A percentile compares a stretch with the other conserved stretches of the same genome.
Conservation (phyloP, 2,888 invertebrate genomes). For the Tortrix viridana region DNA sequence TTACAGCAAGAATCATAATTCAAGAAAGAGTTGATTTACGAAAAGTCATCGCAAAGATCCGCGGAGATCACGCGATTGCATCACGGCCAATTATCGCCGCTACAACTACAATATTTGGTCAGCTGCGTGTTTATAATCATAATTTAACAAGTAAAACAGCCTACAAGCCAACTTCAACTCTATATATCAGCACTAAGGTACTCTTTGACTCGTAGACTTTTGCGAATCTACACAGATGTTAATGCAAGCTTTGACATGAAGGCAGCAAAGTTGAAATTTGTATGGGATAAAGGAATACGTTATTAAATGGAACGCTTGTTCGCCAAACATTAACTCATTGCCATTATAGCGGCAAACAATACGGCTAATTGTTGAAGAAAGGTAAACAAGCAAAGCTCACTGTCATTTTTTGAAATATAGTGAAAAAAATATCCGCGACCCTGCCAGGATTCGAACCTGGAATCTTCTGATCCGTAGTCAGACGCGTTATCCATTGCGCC, state of each 20-base stretch:
- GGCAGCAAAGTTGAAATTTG: constrained; percentile 50
- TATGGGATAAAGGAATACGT: constrained; percentile 45
- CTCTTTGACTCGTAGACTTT: constrained; percentile 37
- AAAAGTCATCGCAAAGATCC: constrained; percentile 40
- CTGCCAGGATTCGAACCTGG: constrained; percentile 87
- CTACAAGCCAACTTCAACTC: constrained; percentile 44
- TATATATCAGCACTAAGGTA: constrained; percentile 34
- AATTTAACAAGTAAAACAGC: constrained; percentile 45
- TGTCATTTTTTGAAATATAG: constrained; percentile 34
- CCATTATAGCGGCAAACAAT: constrained; percentile 63
- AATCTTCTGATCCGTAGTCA: constrained; percentile 89
- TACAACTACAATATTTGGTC: constrained; percentile 83
- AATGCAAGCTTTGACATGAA: constrained; percentile 43
- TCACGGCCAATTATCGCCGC: constrained; percentile 81
- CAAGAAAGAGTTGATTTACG: not conserved
- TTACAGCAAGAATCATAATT: not conserved
- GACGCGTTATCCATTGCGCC: constrained; percentile 88
- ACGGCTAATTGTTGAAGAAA: constrained; percentile 59
- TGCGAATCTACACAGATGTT: not conserved
- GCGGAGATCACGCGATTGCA: constrained; percentile 77
- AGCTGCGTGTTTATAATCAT: constrained; percentile 72
- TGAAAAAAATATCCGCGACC: constrained; percentile 65
- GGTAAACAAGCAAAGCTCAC: constrained; percentile 49
- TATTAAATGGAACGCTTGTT: constrained; percentile 58
- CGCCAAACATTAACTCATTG: constrained; percentile 69